Percentiles rank a stretch among this genome's conserved stretches.
These are phyloP conservation scores for Taenaris catops DNA, from an alignment of 2,888 invertebrate species.

Conservation along the genomic window DNA sequence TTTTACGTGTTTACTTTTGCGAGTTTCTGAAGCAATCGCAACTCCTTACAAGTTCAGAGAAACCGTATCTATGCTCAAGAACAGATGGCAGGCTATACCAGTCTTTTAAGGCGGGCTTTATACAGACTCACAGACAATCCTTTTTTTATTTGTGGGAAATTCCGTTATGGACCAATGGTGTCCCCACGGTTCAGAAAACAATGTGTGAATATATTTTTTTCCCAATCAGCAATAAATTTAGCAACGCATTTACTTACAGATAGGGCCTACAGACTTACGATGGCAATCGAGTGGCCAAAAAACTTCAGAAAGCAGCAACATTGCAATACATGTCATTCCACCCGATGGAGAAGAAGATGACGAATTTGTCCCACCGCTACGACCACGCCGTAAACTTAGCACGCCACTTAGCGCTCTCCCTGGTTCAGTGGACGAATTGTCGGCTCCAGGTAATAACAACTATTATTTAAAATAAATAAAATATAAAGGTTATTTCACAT, in stretches of 20 bases:
- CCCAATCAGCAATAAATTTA: no score
- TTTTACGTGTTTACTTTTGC: slow-evolving; percentile 12
- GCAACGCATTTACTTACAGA: slow-evolving; percentile 43
- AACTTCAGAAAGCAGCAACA: slow-evolving; percentile 47
- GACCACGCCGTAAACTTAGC: slow-evolving; percentile 62
- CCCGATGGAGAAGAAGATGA: slow-evolving; percentile 64
- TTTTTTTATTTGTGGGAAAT: no score
- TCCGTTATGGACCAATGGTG: no score
- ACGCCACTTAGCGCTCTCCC: slow-evolving; percentile 57
- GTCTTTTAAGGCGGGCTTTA: no score
- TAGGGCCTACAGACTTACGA: slow-evolving; percentile 58
- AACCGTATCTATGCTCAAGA: background rate
- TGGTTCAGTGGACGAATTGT: slow-evolving; percentile 41
- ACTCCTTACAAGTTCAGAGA: slow-evolving; percentile 7
- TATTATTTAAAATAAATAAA: no score
- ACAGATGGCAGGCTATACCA: background rate
- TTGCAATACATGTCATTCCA: slow-evolving; percentile 69
- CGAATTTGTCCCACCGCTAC: slow-evolving; percentile 51
- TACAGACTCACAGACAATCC: no score
- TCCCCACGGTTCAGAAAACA: no score
- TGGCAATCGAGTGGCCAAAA: slow-evolving; percentile 48
- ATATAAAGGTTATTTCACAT: no score
- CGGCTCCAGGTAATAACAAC: slow-evolving; percentile 34
- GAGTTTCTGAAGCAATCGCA: slow-evolving; percentile 7
- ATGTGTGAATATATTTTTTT: no score